Percentiles rank a stretch among this genome's conserved stretches.
Evolutionary conservation across 2,888 invertebrate genomes (phyloP).

Genomic region (Eupithecia inturbata): DNA sequence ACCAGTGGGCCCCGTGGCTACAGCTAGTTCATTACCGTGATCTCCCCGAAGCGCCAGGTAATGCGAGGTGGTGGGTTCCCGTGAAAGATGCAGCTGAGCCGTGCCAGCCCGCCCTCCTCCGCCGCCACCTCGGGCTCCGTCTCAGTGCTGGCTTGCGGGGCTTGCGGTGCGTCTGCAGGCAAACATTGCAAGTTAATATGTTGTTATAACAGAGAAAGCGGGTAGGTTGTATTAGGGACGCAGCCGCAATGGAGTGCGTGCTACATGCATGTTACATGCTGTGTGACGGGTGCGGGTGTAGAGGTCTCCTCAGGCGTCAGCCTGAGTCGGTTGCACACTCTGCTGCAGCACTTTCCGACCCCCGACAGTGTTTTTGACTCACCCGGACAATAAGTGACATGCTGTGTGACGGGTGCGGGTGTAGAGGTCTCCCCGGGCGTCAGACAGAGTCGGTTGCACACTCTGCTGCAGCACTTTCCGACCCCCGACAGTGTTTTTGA

Average conservation of each 20-base stretch:
- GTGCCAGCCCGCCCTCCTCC: constrained; percentile 89
- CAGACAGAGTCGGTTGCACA: constrained; percentile 89
- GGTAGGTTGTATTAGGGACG: not conserved
- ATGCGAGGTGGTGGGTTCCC: constrained; percentile 91
- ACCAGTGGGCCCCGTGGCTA: not conserved
- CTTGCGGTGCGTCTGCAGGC: constrained; percentile 48
- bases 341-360: constrained; percentile 91
- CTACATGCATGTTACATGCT: constrained; percentile 45
- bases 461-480: constrained; percentile 92
- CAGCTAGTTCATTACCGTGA: constrained; percentile 80
- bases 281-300: constrained; percentile 39
- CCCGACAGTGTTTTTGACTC: constrained; percentile 85
- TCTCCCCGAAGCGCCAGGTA: constrained; percentile 89
- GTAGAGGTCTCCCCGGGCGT: constrained; percentile 58
- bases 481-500: constrained; percentile 86
- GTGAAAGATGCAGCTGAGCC: constrained; percentile 89
- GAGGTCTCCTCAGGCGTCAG: constrained; percentile 60
- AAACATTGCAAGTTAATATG: not conserved
- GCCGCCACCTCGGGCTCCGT: constrained; percentile 86
- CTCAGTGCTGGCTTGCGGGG: constrained; percentile 64
- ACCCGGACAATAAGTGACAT: constrained; percentile 55
- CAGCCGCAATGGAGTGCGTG: not conserved
- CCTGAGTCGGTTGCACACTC: constrained; percentile 91
- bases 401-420: constrained; percentile 36
- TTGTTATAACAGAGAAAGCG: not conserved